A percentile compares a stretch with the other conserved stretches of the same genome.
These are phyloP conservation scores for Dreissena rostriformis DNA, from an alignment of 1,140 invertebrate genomes.

Conservation along the genomic window DNA sequence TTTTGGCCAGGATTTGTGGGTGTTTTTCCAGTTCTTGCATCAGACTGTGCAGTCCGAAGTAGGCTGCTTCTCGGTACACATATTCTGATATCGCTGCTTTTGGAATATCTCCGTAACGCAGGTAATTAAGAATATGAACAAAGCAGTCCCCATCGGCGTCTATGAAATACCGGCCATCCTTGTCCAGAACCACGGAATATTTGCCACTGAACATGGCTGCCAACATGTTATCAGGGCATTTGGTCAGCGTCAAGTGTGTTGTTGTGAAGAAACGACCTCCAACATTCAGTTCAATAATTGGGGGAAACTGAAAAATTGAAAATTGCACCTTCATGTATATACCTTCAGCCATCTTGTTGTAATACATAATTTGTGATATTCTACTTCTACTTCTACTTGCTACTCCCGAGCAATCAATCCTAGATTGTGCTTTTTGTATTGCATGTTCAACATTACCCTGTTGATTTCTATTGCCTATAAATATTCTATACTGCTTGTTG, in stretches of 20 bases:
- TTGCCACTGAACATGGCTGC: conserved; percentile 79
- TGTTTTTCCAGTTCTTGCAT: conserved; percentile 66
- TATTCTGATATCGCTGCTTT: conserved; percentile 54
- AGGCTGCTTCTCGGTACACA: conserved; percentile 72
- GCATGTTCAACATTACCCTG: no score
- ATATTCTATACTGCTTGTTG: no score
- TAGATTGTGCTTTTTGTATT: no score
- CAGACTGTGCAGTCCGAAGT: conserved; percentile 72
- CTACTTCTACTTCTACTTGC: no score
- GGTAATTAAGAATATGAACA: conserved; percentile 71
- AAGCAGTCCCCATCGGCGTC: conserved; percentile 74
- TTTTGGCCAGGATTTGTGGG: conserved; percentile 62
- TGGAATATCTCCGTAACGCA: conserved; percentile 70
- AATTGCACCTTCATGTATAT: no score
- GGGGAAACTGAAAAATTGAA: conserved; percentile 64
- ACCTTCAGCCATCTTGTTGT: no score
- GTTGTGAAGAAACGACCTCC: conserved; percentile 76
- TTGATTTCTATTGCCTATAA: no score
- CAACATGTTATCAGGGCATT: conserved; percentile 75
- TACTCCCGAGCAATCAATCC: no score
- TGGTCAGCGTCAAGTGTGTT: conserved; percentile 72
- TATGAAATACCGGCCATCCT: conserved; percentile 76
- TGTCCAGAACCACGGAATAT: conserved; percentile 71
- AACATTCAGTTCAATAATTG: conserved; percentile 76
- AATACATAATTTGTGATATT: no score